Evolutionary conservation across 2,797 vertebrate genomes (phyloP).

Genomic region (Triplophysa bombifrons): DNA sequence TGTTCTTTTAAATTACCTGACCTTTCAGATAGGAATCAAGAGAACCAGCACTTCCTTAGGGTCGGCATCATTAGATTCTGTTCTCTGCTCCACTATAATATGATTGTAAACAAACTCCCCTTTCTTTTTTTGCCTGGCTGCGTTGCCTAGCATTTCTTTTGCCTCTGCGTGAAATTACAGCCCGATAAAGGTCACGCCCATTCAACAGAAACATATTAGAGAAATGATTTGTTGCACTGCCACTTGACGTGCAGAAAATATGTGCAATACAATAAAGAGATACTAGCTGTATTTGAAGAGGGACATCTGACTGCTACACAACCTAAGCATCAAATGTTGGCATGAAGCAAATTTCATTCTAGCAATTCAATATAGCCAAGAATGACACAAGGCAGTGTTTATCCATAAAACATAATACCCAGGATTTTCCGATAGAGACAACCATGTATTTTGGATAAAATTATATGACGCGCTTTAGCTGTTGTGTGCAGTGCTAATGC

Average conservation of each 20-base stretch:
- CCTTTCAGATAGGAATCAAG: constrained; percentile 57
- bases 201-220: constrained; percentile 37
- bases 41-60: constrained; percentile 25
- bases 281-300: background rate
- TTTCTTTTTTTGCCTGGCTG: background rate
- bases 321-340: background rate
- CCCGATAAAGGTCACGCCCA: constrained; percentile 37
- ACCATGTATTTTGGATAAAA: constrained; percentile 14
- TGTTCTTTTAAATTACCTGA: constrained; percentile 56
- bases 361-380: background rate
- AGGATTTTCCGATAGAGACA: background rate
- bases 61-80: constrained; percentile 24
- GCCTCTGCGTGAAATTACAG: constrained; percentile 31
- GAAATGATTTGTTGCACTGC: constrained; percentile 28
- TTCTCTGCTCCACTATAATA: constrained; percentile 28
- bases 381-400: background rate
- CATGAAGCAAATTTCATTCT: constrained; percentile 13
- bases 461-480: background rate
- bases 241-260: constrained; percentile 21
- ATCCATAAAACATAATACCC: background rate
- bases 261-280: background rate
- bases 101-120: constrained; percentile 44
- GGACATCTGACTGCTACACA: background rate
- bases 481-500: background rate
- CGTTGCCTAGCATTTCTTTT: background rate